Evolutionary conservation across 2,113 vertebrate genomes (phyloP).

Genomic region (Pelusios castaneus): DNA sequence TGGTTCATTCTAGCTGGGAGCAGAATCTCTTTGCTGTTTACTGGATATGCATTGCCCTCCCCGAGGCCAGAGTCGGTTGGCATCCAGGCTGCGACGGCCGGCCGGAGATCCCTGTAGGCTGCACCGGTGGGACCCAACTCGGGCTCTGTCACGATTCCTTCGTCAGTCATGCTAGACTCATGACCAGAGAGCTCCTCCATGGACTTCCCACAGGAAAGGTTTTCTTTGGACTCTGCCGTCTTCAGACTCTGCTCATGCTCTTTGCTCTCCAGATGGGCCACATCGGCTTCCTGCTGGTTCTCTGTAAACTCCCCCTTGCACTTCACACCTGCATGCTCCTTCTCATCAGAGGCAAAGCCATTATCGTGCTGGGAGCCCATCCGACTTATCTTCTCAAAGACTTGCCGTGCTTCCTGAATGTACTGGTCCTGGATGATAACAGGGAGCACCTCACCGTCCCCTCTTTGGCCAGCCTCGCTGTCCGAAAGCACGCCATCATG

Average conservation of each 20-base stretch:
- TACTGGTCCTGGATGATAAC: conserved; percentile 89
- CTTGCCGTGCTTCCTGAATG: conserved; percentile 92
- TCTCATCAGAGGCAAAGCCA: conserved; percentile 51
- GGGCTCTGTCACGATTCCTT: conserved; percentile 95
- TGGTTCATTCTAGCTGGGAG: conserved; percentile 53
- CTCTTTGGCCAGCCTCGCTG: conserved; percentile 69
- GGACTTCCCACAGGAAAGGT: conserved; percentile 76
- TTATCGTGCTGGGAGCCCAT: conserved; percentile 87
- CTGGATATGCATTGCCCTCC: conserved; percentile 37
- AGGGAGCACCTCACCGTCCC: conserved; percentile 79
- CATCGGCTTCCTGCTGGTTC: neutral
- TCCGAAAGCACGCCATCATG: conserved; percentile 66
- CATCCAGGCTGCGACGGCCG: conserved; percentile 82
- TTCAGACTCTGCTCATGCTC: conserved; percentile 53
- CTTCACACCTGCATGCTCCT: conserved; percentile 74
- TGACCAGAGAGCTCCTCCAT: conserved; percentile 91
- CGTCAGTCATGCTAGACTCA: conserved; percentile 92
- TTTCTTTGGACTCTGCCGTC: conserved; percentile 77
- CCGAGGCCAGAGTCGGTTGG: neutral
- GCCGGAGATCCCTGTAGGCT: conserved; percentile 77
- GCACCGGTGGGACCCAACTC: conserved; percentile 75
- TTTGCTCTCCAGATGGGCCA: neutral
- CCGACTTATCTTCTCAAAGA: conserved; percentile 94
- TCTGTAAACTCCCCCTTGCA: conserved; percentile 1
- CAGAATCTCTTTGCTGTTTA: neutral